phyloP scores from a whole-genome alignment of 2,888 invertebrate genomes.

The Aplocera efformata region DNA sequence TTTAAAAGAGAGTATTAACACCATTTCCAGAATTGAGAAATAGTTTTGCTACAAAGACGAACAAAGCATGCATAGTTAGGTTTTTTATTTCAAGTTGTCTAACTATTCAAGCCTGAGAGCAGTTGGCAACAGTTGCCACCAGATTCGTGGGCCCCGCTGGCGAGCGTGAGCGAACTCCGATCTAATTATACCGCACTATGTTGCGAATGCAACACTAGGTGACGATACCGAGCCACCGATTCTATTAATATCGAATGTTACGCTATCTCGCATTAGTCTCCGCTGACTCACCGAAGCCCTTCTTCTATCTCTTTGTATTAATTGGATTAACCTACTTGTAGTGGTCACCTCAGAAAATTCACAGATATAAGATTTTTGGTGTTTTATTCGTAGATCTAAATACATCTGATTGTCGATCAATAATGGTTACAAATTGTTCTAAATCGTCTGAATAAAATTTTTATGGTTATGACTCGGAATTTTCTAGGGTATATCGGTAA shows the following conservation, averaged over 20 bases:
- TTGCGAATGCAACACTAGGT: slow-evolving; percentile 65
- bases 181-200: slow-evolving; percentile 46
- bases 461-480: too few species aligned
- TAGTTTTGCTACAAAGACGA: too few species aligned
- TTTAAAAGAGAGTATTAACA: too few species aligned
- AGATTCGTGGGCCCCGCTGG: slow-evolving; percentile 27
- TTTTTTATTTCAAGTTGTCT: slow-evolving; percentile 1
- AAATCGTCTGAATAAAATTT: too few species aligned
- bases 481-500: too few species aligned
- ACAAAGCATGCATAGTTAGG: too few species aligned
- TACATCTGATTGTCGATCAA: too few species aligned
- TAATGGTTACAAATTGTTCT: too few species aligned
- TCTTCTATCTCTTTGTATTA: slow-evolving; percentile 9
- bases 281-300: slow-evolving; percentile 43
- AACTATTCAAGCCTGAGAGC: background rate
- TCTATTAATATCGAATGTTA: slow-evolving; percentile 48
- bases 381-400: background rate
- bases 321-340: slow-evolving; percentile 17
- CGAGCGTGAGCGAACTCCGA: slow-evolving; percentile 35
- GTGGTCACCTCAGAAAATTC: too few species aligned
- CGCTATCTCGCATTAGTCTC: slow-evolving; percentile 45
- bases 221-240: slow-evolving; percentile 46
- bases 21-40: too few species aligned
- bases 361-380: background rate
- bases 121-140: slow-evolving; percentile 9